Evolutionary conservation across 2,888 invertebrate species (phyloP), one percentile per base, ranked within the genome.

Genomic region (Criorhina ranunculi): DNA sequence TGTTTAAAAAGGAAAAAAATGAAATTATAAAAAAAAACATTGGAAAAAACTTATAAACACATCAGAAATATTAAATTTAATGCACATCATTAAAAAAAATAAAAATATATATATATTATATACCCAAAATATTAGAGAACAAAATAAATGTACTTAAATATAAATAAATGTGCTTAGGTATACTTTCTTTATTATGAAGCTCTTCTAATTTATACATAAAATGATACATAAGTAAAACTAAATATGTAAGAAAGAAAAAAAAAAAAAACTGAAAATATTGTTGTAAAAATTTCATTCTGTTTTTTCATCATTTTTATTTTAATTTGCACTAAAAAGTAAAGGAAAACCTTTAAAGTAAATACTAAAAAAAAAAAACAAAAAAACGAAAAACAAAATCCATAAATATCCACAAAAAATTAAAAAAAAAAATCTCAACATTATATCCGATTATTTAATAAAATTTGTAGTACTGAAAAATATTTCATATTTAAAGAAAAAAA

Each of bases 141-240:
- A 51, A 70, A 62, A 55, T 75, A 64, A 73, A 69, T 85, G 85
- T 80, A 80, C 75, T 70, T 85, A 80, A 80, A 59, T 66, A 85
- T 76, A 66, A 64, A 80, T 76, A 76, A 80, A 85, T 76, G 85
- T 85, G 80, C 75, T 80, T 70, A 76, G 66, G 64, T 53, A 78
- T 60, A 15, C 46, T 51, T 55, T 72, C 72, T 67, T 60, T 72
- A 40, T 69, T 40, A 72, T 49, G n/a, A 70, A 29, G 15, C 37
- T 72, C 37, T 57, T 64, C 72, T 69, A 46, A 57, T 69, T 60
- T 72, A 60, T 40, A 17, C 29, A 24, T 19, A 60, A 31, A 57
- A 69, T 24, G 24, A 24, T 24, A 24, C 67, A 67, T 15, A 66
- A 51, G 11, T 44, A 69, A 69, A 69, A 51, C 15, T 33, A 49